phyloP scores from a whole-genome alignment of 2,113 vertebrate genomes.

The Passer domesticus region DNA sequence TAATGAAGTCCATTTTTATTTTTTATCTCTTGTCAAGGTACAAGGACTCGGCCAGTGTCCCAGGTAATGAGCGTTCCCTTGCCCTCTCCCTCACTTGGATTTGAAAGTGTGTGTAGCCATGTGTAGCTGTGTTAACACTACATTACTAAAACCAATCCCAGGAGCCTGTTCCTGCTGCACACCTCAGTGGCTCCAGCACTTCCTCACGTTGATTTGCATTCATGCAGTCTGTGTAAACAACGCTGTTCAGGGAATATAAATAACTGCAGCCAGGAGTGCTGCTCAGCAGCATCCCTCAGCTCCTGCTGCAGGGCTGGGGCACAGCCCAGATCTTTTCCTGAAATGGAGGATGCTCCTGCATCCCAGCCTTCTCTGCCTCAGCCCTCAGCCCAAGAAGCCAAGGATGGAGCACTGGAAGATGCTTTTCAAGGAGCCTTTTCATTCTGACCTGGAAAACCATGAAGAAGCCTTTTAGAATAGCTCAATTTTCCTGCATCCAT shows the following conservation, averaged over 20 bases:
- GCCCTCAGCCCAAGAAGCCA: background rate
- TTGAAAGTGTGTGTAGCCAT: slow-evolving; percentile 73
- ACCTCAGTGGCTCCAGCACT: slow-evolving; percentile 64
- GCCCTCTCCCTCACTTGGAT: slow-evolving; percentile 21
- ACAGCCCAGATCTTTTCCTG: background rate
- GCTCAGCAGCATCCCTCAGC: slow-evolving; percentile 8
- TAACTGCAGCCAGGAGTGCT: slow-evolving; percentile 66
- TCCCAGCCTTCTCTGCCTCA: background rate
- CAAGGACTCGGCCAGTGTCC: slow-evolving; percentile 65
- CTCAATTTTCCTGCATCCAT: accelerated
- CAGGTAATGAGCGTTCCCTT: slow-evolving; percentile 59
- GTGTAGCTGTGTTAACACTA: slow-evolving; percentile 78
- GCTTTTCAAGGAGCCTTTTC: background rate
- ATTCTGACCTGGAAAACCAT: background rate
- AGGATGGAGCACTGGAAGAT: background rate
- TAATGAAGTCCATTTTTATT: slow-evolving; percentile 60
- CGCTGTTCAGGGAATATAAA: slow-evolving; percentile 73
- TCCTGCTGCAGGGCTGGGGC: background rate
- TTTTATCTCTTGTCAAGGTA: slow-evolving; percentile 57
- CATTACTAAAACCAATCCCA: slow-evolving; percentile 76
- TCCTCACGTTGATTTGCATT: slow-evolving; percentile 76
- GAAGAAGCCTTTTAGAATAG: background rate
- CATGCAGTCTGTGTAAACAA: slow-evolving; percentile 77
- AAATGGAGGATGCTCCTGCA: background rate
- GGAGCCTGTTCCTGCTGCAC: slow-evolving; percentile 67